Percentiles rank a stretch among this genome's conserved stretches.
Conservation (phyloP, 1,140 invertebrate genomes). For the Diachasma alloeum region DNA sequence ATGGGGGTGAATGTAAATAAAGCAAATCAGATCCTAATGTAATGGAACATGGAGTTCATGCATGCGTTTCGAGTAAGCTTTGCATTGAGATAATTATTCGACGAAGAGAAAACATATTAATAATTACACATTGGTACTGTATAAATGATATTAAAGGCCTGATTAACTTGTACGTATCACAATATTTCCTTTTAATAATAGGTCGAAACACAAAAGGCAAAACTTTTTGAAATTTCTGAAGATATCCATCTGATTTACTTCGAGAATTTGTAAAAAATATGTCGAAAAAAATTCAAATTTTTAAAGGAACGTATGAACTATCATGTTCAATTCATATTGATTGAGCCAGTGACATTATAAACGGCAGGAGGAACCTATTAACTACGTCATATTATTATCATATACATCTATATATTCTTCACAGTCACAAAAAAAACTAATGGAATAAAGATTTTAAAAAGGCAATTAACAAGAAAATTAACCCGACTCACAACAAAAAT, state of each 20-base stretch:
- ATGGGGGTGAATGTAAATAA: conserved; percentile 10
- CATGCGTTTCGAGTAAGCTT: conserved; percentile 14
- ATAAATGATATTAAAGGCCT: conserved; percentile 12
- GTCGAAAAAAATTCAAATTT: neutral
- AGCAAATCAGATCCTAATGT: conserved; percentile 16
- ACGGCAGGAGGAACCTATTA: neutral
- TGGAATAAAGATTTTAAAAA: neutral
- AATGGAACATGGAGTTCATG: conserved; percentile 1
- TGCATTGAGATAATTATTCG: conserved; percentile 13
- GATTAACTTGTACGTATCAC: conserved; percentile 13
- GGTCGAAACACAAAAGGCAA: neutral
- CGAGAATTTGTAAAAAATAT: neutral
- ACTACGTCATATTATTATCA: conserved; percentile 4
- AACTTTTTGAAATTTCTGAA: neutral
- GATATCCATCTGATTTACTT: neutral
- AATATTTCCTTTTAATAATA: conserved; percentile 15
- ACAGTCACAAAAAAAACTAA: conserved; percentile 14
- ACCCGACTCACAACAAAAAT: conserved; percentile 36
- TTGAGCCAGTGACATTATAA: neutral
- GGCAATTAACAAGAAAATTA: conserved; percentile 10
- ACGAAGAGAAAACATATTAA: neutral
- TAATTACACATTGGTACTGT: conserved; percentile 6
- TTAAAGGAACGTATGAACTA: neutral
- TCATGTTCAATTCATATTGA: conserved; percentile 1
- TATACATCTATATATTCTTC: conserved; percentile 14